Evolutionary conservation across 2,113 vertebrate genomes (phyloP).

Genomic region (Pterocles orientalis): DNA sequence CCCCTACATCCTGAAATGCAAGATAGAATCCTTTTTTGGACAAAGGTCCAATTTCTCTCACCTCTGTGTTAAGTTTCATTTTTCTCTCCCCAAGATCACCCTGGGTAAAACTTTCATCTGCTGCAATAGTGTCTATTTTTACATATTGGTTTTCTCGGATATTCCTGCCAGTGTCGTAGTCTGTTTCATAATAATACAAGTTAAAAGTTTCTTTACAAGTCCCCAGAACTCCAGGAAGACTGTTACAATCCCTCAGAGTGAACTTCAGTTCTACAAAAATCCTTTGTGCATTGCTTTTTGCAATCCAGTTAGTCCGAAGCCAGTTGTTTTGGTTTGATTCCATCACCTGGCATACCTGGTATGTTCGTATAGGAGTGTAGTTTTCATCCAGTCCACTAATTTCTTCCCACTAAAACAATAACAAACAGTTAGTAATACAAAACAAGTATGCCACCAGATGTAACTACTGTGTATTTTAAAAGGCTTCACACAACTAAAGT

Average conservation of each 20-base stretch:
- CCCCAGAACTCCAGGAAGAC: constrained; percentile 97
- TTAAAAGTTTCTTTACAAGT: constrained; percentile 99
- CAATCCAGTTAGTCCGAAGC: constrained; percentile 99
- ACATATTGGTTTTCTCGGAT: constrained; percentile 97
- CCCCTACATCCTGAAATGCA: constrained; percentile 99
- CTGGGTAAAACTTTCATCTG: constrained; percentile 99
- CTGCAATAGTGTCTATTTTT: constrained; percentile 99
- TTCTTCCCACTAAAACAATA: constrained; percentile 96
- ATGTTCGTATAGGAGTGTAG: constrained; percentile 97
- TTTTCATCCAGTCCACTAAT: constrained; percentile 99
- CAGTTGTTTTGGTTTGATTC: constrained; percentile 99
- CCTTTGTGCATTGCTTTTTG: constrained; percentile 97
- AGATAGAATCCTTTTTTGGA: constrained; percentile 97
- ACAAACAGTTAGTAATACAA: constrained; percentile 59
- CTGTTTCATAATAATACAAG: constrained; percentile 98
- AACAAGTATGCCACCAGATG: neutral
- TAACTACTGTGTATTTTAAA: neutral
- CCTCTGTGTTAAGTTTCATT: constrained; percentile 99
- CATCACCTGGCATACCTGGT: constrained; percentile 99
- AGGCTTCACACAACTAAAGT: neutral
- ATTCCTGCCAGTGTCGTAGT: constrained; percentile 94
- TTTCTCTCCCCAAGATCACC: constrained; percentile 98
- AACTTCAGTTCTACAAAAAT: constrained; percentile 99
- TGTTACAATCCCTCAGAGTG: constrained; percentile 99
- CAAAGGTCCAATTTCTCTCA: constrained; percentile 96